phyloP scores from a whole-genome alignment of 2,888 invertebrate genomes.

The Phyllotreta cruciferae region DNA sequence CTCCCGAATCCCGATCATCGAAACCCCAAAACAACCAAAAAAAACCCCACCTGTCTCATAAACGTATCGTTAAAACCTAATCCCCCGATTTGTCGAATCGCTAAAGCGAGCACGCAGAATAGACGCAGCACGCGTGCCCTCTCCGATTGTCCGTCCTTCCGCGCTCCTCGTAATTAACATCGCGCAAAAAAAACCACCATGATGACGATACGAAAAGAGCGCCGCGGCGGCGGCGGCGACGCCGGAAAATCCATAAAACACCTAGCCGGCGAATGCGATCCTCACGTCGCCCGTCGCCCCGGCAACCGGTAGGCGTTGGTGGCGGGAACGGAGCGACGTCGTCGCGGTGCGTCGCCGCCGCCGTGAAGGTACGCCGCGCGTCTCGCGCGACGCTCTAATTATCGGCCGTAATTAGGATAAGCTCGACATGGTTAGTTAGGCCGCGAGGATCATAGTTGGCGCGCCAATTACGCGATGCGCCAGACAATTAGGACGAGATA shows the following conservation, averaged over 20 bases:
- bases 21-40: background rate
- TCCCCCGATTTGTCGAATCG: constrained; percentile 33
- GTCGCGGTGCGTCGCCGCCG: constrained; percentile 37
- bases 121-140: background rate
- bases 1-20: background rate
- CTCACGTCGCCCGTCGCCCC: constrained; percentile 45
- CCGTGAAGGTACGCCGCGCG: constrained; percentile 21
- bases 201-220: constrained; percentile 40
- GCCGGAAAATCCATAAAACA: constrained; percentile 56
- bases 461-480: constrained; percentile 9
- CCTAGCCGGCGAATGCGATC: constrained; percentile 47
- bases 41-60: background rate
- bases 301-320: constrained; percentile 48
- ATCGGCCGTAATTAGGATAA: constrained; percentile 60
- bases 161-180: constrained; percentile 31
- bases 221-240: constrained; percentile 27
- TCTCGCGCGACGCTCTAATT: constrained; percentile 55
- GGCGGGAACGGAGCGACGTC: constrained; percentile 55
- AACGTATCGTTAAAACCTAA: constrained; percentile 14
- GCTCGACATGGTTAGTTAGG: constrained; percentile 58
- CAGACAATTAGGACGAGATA: constrained; percentile 13
- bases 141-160: constrained; percentile 5
- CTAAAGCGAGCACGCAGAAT: constrained; percentile 20
- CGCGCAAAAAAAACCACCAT: constrained; percentile 33
- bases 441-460: constrained; percentile 43